Base-by-base conservation (phyloP, 2,888 invertebrate genomes). In the Tubulanus polymorphus region DNA sequence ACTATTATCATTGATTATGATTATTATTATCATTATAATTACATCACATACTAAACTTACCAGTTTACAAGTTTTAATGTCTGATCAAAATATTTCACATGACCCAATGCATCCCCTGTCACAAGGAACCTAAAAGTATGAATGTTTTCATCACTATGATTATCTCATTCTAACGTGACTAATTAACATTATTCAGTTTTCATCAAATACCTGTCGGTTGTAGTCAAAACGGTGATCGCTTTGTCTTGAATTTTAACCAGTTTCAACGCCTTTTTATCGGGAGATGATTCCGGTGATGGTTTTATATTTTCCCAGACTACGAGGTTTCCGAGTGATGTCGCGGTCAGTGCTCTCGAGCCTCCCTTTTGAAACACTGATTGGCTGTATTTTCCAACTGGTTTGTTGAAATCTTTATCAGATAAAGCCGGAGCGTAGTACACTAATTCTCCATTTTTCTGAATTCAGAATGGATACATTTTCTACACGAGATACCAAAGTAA, bases 261-360 rank as follows among this genome's bases (percentile, higher is more conserved):
- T 59, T 79, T 79, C 57, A 78, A 60, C 2, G 79, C 75, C 58
- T 77, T 76, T 61, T 79, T 79, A 62, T 78, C 71, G 28, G 77
- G 73, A 18, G 71, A 66, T 12, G 72, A 69, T 51, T 72, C 68
- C 23, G 64, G 62, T 48, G 59, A 64, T 1, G 76, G 73, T 63
- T 72, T 74, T 62, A 75, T 74, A 56, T 71, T 76, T 51, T 76
- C 78, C 79, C 79, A 80, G 20, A 80, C 76, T 10, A 80, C 78
- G 45, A 79, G 63, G 55, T 79, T 79, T 15, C 80, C 80, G 41
- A 76, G 65, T 32, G 75, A 76, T 1, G 80, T 80, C 2, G 73
- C 79, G 1, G 79, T 76, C 18, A 80, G 64, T n/a, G 75, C 75
- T 10, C 74, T 53, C 2, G 72, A 69, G 35, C 70, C 72, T 51